Conservation (phyloP, 2,888 invertebrate species). For the Pasiphila rectangulata region DNA sequence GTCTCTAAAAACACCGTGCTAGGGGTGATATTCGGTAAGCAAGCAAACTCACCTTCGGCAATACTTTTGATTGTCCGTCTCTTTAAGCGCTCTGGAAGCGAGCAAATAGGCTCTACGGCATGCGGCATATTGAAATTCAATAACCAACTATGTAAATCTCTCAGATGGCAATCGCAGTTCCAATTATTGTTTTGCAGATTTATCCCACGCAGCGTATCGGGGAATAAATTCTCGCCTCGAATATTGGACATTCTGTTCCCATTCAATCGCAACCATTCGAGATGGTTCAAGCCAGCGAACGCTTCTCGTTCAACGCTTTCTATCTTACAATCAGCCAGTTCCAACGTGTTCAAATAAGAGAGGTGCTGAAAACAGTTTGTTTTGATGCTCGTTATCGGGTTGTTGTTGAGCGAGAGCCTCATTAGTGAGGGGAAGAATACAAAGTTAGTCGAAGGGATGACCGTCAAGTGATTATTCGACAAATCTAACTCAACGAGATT, state of each 20-base stretch:
- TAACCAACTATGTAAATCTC: slow-evolving; percentile 89
- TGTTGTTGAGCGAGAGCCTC: slow-evolving; percentile 89
- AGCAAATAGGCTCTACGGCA: slow-evolving; percentile 88
- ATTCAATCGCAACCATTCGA: slow-evolving; percentile 92
- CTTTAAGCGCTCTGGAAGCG: slow-evolving; percentile 84
- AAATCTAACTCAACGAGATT: slow-evolving; percentile 94
- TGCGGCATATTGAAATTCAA: slow-evolving; percentile 88
- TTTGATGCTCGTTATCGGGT: slow-evolving; percentile 88
- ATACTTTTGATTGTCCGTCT: slow-evolving; percentile 85
- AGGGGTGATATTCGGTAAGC: slow-evolving; percentile 88
- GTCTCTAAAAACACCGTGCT: slow-evolving; percentile 88
- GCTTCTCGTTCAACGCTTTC: slow-evolving; percentile 88
- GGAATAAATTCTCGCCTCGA: slow-evolving; percentile 85
- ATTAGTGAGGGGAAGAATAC: slow-evolving; percentile 89
- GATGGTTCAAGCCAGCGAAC: slow-evolving; percentile 88
- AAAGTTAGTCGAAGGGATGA: slow-evolving; percentile 89
- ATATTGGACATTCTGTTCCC: slow-evolving; percentile 89
- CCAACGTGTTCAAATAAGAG: slow-evolving; percentile 88
- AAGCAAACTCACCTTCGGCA: slow-evolving; percentile 87
- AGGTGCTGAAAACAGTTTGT: slow-evolving; percentile 87
- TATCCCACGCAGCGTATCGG: slow-evolving; percentile 89
- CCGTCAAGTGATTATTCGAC: slow-evolving; percentile 88
- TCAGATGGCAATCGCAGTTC: slow-evolving; percentile 92
- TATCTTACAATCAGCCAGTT: slow-evolving; percentile 90
- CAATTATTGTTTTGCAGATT: slow-evolving; percentile 93